Conservation (phyloP, 2,797 vertebrate species). For the Synanceia verrucosa region DNA sequence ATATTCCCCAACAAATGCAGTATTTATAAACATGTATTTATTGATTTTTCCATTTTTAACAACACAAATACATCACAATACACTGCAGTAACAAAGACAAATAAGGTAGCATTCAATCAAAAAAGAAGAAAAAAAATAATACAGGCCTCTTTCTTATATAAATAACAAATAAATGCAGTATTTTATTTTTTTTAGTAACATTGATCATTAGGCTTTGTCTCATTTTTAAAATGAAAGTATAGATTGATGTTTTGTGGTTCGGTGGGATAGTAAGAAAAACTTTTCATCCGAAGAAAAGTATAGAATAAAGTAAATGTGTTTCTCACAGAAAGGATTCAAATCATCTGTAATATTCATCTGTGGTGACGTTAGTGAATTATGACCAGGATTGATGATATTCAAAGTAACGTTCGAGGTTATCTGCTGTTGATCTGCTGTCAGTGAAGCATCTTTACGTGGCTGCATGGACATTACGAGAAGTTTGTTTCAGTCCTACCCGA, state of each 20-base stretch:
- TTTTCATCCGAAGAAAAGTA: too few species aligned
- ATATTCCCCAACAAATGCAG: neutral
- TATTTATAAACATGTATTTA: too few species aligned
- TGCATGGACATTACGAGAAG: neutral
- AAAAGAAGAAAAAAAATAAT: too few species aligned
- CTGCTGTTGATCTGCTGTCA: conserved; percentile 13
- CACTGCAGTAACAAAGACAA: too few species aligned
- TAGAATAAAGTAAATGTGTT: too few species aligned
- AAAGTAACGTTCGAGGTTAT: neutral
- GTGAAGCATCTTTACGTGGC: conserved; percentile 12
- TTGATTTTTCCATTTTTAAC: too few species aligned
- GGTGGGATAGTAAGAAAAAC: neutral
- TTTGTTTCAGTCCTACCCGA: neutral
- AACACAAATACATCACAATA: too few species aligned
- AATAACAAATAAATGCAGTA: too few species aligned
- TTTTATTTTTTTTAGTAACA: too few species aligned
- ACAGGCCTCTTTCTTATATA: too few species aligned
- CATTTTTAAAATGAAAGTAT: neutral
- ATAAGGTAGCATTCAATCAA: too few species aligned
- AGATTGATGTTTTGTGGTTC: neutral
- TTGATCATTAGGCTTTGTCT: too few species aligned
- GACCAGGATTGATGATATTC: neutral
- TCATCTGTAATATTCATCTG: neutral
- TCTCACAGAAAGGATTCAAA: neutral
- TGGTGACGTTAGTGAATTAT: neutral